A percentile compares a stretch with the other conserved stretches of the same genome.
These are phyloP conservation scores for Steinernema khuongi DNA, from an alignment of 1,140 invertebrate species.

Conservation along the genomic window DNA sequence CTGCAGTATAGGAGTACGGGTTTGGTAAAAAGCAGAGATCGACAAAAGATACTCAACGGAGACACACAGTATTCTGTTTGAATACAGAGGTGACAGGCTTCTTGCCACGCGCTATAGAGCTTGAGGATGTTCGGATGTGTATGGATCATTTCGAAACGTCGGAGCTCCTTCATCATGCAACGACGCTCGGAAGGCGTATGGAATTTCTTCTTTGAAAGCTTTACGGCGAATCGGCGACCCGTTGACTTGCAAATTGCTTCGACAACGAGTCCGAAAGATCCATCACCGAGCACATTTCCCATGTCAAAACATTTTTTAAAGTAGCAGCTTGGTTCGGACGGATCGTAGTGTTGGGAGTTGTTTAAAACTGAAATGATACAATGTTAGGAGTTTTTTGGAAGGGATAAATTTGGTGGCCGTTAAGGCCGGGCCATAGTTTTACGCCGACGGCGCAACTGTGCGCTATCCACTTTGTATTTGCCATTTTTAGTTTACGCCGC, in stretches of 20 bases:
- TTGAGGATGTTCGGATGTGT: conserved; percentile 68
- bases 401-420: no score
- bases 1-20: neutral
- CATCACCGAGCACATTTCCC: conserved; percentile 67
- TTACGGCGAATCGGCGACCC: conserved; percentile 63
- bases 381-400: no score
- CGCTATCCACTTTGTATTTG: no score
- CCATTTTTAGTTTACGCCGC: no score
- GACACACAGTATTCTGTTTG: conserved; percentile 70
- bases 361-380: neutral
- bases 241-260: neutral
- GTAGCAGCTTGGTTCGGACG: conserved; percentile 45
- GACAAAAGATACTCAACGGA: conserved; percentile 54
- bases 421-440: no score
- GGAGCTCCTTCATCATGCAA: conserved; percentile 68
- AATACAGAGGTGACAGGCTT: conserved; percentile 67
- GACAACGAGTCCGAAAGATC: conserved; percentile 67
- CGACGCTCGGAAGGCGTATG: conserved; percentile 65
- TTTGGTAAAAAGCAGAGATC: neutral
- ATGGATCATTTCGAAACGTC: conserved; percentile 69
- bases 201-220: conserved; percentile 67
- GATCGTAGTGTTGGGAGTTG: conserved; percentile 10
- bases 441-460: no score
- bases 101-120: conserved; percentile 71
- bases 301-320: conserved; percentile 69